Evolutionary conservation across 2,888 invertebrate species (phyloP).

Genomic region (Pheosia tremula): DNA sequence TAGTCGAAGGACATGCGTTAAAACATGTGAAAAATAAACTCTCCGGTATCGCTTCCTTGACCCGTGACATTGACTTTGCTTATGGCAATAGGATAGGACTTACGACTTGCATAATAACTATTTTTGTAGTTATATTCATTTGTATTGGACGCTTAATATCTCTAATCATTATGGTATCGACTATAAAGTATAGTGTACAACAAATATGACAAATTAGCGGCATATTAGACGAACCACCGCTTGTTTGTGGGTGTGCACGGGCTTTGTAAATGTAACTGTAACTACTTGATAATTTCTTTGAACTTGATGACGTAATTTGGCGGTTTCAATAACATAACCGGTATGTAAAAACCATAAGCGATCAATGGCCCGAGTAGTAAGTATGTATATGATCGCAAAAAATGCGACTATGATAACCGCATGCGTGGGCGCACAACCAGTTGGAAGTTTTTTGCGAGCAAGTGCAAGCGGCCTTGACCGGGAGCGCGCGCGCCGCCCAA

Average conservation of each 20-base stretch:
- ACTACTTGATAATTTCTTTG: neutral
- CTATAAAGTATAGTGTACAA: no score
- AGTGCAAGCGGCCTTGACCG: conserved; percentile 81
- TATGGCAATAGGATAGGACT: conserved; percentile 11
- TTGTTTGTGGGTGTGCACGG: no score
- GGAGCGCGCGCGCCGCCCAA: conserved; percentile 59
- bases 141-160: neutral
- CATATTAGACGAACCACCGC: no score
- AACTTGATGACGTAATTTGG: conserved; percentile 12
- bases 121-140: neutral
- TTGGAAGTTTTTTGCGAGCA: conserved; percentile 72
- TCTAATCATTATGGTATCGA: neutral
- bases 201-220: no score
- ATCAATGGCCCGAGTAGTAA: conserved; percentile 48
- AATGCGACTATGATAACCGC: conserved; percentile 55
- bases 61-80: conserved; percentile 30
- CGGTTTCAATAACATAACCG: conserved; percentile 18
- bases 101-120: conserved; percentile 12
- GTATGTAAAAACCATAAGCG: conserved; percentile 33
- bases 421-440: conserved; percentile 72
- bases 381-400: conserved; percentile 39
- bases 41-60: conserved; percentile 27
- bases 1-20: neutral
- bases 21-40: conserved; percentile 17
- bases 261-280: neutral